Percentiles rank a stretch among this genome's conserved stretches.
phyloP scores from a whole-genome alignment of 2,113 vertebrate species.

The Chionis minor region DNA sequence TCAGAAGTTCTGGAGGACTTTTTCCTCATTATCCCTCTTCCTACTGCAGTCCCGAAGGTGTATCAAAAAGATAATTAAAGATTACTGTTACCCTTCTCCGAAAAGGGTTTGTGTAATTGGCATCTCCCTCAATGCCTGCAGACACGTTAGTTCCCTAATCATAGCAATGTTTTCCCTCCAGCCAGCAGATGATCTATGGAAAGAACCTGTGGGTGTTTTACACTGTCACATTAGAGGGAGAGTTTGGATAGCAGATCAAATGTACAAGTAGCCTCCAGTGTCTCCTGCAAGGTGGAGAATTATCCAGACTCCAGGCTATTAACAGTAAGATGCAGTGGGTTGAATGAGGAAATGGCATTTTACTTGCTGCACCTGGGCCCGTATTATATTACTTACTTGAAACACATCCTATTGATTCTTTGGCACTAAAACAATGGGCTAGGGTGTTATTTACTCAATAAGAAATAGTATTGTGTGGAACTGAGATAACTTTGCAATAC shows the following conservation, averaged over 20 bases:
- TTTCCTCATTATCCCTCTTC: neutral
- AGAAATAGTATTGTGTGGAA: neutral
- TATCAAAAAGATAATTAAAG: neutral
- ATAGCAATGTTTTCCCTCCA: neutral
- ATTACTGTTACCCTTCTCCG: neutral
- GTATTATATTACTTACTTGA: neutral
- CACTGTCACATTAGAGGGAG: neutral
- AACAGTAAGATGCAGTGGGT: neutral
- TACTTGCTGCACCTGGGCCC: neutral
- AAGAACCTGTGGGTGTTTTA: neutral
- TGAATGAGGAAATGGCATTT: neutral
- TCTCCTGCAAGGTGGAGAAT: neutral
- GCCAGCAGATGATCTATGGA: neutral
- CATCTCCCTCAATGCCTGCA: neutral
- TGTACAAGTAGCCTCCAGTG: neutral
- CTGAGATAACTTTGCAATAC: neutral
- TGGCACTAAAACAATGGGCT: neutral
- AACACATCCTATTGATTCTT: neutral
- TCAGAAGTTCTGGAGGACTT: neutral
- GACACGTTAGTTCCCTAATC: neutral
- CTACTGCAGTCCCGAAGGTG: neutral
- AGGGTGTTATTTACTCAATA: neutral
- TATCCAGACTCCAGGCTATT: neutral
- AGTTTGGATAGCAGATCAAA: neutral
- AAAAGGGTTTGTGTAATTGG: neutral